Percentiles rank a stretch among this genome's conserved stretches.
Evolutionary conservation across 2,888 invertebrate genomes (phyloP).

Genomic region (Chymomyza procnemis): DNA sequence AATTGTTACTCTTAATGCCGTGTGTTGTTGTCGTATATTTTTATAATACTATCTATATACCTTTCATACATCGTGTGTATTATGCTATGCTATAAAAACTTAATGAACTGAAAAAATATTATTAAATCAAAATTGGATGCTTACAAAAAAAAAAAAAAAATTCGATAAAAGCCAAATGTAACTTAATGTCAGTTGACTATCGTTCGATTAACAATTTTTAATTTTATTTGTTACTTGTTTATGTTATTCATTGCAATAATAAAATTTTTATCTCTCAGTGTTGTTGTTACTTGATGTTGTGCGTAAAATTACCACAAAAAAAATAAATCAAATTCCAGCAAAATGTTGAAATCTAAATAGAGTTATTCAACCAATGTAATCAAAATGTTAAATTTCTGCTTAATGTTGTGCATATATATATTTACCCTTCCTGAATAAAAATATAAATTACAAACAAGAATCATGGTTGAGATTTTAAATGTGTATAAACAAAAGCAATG

Average conservation of each 20-base stretch:
- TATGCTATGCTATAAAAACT: background rate
- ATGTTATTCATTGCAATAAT: constrained; percentile 16
- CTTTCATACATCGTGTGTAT: constrained; percentile 15
- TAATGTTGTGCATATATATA: constrained; percentile 45
- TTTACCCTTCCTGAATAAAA: constrained; percentile 31
- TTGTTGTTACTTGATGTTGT: constrained; percentile 75
- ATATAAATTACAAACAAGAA: constrained; percentile 13
- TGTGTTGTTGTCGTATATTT: constrained; percentile 39
- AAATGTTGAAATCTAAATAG: constrained; percentile 23
- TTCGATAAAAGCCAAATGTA: background rate
- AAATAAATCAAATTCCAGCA: constrained; percentile 18
- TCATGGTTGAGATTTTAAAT: background rate
- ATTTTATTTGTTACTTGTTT: background rate
- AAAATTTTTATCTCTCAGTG: constrained; percentile 66
- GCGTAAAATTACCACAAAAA: constrained; percentile 46
- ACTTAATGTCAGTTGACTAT: background rate
- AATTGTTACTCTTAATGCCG: constrained; percentile 15
- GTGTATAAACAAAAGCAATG: constrained; percentile 17
- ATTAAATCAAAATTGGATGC: constrained; percentile 36
- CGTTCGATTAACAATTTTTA: background rate
- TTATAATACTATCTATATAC: constrained; percentile 3
- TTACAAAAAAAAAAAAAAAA: constrained; percentile 19
- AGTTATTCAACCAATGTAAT: background rate
- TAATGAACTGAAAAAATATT: background rate
- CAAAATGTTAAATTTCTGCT: constrained; percentile 25